phyloP scores from a whole-genome alignment of 2,888 invertebrate species.

The Stegophylla sp. region DNA sequence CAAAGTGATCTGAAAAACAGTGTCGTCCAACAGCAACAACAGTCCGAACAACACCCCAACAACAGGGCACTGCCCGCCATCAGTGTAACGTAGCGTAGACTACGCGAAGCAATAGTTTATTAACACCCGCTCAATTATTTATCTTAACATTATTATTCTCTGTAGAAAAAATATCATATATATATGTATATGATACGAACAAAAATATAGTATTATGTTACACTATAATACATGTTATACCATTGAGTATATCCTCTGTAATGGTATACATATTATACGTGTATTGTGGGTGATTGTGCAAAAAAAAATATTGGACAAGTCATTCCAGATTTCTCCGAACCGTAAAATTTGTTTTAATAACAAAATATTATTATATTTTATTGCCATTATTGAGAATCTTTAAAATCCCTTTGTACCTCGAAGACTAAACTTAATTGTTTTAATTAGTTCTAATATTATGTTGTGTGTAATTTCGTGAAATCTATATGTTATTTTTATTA shows the following conservation, averaged over 20 bases:
- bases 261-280: too few species aligned
- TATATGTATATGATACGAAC: too few species aligned
- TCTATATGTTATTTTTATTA: background rate
- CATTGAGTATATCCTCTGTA: too few species aligned
- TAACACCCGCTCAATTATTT: conserved; percentile 49
- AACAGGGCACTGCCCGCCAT: conserved; percentile 48
- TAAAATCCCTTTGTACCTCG: conserved; percentile 47
- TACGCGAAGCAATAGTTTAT: conserved; percentile 21
- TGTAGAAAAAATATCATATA: too few species aligned
- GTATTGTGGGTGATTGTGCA: too few species aligned
- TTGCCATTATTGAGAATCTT: conserved; percentile 45
- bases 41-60: conserved; percentile 52
- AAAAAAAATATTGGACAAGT: too few species aligned
- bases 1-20: conserved; percentile 47
- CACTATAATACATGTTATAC: too few species aligned
- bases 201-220: too few species aligned
- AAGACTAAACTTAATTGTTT: conserved; percentile 50
- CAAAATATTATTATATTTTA: conserved; percentile 4
- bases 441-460: conserved; percentile 38
- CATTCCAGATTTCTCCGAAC: background rate
- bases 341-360: conserved; percentile 8
- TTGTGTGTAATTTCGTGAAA: conserved; percentile 37
- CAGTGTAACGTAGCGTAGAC: conserved; percentile 51
- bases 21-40: conserved; percentile 42
- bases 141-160: background rate